phyloP scores from a whole-genome alignment of 92 coral and sea anemone genomes.

The Micromussa lordhowensis region DNA sequence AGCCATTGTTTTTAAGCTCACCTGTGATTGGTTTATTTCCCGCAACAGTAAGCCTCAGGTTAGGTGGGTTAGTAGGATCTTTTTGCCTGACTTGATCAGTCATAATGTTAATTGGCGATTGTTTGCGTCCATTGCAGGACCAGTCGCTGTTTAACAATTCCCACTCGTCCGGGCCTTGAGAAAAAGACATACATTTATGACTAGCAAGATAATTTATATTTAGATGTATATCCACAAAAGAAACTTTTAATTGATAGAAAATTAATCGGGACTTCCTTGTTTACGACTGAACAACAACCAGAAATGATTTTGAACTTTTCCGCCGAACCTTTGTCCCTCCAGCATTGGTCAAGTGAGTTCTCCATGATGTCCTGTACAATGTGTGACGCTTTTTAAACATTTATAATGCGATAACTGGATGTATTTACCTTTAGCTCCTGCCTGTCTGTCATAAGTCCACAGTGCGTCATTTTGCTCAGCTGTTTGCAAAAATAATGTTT shows the following conservation, averaged over 20 bases:
- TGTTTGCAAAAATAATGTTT: neutral
- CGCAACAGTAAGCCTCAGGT: constrained; percentile 62
- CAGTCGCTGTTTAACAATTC: constrained; percentile 50
- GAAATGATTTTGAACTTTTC: too few relatives aligned
- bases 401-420: too few relatives aligned
- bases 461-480: neutral
- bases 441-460: constrained; percentile 13
- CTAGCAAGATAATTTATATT: too few relatives aligned
- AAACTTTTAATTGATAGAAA: too few relatives aligned
- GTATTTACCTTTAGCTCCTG: constrained; percentile 19
- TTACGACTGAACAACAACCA: too few relatives aligned
- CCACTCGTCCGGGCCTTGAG: constrained; percentile 71
- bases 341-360: too few relatives aligned
- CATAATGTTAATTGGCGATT: constrained; percentile 40
- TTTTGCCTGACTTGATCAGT: constrained; percentile 63
- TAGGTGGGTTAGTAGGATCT: constrained; percentile 64
- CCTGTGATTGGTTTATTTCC: constrained; percentile 67
- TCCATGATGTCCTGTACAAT: too few relatives aligned
- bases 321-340: too few relatives aligned
- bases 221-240: too few relatives aligned
- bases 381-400: too few relatives aligned
- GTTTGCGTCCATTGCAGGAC: constrained; percentile 64
- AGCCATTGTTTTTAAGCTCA: constrained; percentile 64
- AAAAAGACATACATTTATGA: neutral
- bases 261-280: too few relatives aligned